phyloP scores from a whole-genome alignment of 2,113 vertebrate genomes.

The Mesembrinibis cayennensis region DNA sequence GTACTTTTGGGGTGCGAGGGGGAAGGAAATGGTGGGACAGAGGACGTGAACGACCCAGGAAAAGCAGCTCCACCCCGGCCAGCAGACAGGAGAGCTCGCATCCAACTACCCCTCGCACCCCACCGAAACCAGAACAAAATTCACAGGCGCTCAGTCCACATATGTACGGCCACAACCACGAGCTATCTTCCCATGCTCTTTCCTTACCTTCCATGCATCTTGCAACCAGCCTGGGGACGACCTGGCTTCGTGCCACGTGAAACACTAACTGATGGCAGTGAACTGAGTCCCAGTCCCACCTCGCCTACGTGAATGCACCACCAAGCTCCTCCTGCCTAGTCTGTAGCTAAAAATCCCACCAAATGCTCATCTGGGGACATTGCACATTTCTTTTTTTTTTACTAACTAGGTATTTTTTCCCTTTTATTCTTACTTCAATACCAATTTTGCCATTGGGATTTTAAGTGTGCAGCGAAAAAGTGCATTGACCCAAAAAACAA shows the following conservation, averaged over 20 bases:
- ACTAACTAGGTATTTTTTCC: not conserved
- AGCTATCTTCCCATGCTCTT: not conserved
- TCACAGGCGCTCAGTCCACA: too few species aligned
- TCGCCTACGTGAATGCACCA: accelerated
- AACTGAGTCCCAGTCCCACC: not conserved
- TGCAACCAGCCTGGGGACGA: not conserved
- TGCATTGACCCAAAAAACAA: not conserved
- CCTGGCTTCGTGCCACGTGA: not conserved
- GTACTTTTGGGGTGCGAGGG: accelerated
- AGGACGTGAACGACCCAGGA: accelerated
- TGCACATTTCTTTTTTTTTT: not conserved
- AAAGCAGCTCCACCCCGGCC: not conserved
- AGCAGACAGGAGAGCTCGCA: not conserved
- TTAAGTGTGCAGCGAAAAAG: not conserved
- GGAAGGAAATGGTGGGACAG: not conserved
- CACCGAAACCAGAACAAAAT: not conserved
- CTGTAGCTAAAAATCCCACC: not conserved
- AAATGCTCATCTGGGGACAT: not conserved
- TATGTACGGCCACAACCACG: not conserved
- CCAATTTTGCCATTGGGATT: not conserved
- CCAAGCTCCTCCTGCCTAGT: not conserved
- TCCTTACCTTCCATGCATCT: not conserved
- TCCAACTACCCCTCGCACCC: not conserved
- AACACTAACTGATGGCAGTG: not conserved
- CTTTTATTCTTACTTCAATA: not conserved